Percentiles rank a stretch among this genome's conserved stretches.
These are phyloP conservation scores for Pangasius sanitwongsei DNA, from an alignment of 2,797 vertebrate species.

Conservation along the genomic window DNA sequence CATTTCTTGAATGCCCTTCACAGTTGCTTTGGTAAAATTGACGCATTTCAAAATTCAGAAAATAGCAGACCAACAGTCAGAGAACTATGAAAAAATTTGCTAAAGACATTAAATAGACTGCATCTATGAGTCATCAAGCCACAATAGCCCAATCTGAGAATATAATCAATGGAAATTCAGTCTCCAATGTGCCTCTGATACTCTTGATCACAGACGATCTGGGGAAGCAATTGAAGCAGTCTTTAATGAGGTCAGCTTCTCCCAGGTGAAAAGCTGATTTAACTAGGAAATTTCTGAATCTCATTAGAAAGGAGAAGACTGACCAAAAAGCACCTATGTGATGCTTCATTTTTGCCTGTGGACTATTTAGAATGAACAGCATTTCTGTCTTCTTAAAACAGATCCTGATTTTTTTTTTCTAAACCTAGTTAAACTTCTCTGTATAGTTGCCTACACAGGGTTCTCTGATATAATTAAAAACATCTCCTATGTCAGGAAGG, in stretches of 20 bases:
- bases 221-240: slow-evolving; percentile 51
- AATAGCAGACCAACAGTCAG: not conserved
- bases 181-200: slow-evolving; percentile 56
- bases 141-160: slow-evolving; percentile 33
- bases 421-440: not conserved
- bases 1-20: not conserved
- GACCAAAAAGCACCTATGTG: slow-evolving; percentile 37
- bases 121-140: not conserved
- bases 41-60: not conserved
- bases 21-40: not conserved
- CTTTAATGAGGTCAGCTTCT: slow-evolving; percentile 57
- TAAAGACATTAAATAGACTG: not conserved
- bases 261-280: slow-evolving; percentile 59
- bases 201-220: slow-evolving; percentile 55
- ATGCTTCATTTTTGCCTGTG: slow-evolving; percentile 29
- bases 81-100: not conserved
- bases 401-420: not conserved
- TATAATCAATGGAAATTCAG: slow-evolving; percentile 48
- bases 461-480: slow-evolving; percentile 32
- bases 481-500: slow-evolving; percentile 11
- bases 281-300: slow-evolving; percentile 57
- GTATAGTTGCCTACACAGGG: not conserved
- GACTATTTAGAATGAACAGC: slow-evolving; percentile 19
- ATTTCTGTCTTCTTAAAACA: not conserved
- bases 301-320: slow-evolving; percentile 53